phyloP scores from a whole-genome alignment of 2,113 vertebrate genomes.

The Semnornis frantzii region DNA sequence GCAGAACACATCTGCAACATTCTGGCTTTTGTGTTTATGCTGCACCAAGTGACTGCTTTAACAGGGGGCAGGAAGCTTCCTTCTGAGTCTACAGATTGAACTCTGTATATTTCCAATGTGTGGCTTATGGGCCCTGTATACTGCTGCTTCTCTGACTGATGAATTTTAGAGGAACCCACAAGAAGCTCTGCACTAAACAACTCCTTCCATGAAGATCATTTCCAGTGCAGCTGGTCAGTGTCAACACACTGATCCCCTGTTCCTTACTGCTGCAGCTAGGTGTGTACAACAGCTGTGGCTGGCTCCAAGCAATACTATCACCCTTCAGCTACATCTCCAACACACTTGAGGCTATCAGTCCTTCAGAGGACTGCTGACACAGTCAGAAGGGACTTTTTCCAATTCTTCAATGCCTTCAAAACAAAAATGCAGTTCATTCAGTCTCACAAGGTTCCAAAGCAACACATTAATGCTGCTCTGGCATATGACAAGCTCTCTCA shows the following conservation, averaged over 20 bases:
- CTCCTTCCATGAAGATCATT: not conserved
- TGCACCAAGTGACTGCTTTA: not conserved
- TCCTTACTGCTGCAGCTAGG: not conserved
- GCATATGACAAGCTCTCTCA: not conserved
- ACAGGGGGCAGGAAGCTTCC: not conserved
- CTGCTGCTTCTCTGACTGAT: not conserved
- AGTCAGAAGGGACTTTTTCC: not conserved
- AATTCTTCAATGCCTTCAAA: not conserved
- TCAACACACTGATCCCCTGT: not conserved
- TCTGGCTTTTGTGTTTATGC: not conserved
- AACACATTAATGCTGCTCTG: not conserved
- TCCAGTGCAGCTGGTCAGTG: not conserved
- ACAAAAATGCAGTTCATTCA: not conserved
- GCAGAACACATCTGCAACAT: not conserved
- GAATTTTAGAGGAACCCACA: not conserved
- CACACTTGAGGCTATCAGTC: not conserved
- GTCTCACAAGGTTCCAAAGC: not conserved
- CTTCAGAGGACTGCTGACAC: not conserved
- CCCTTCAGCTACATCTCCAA: not conserved
- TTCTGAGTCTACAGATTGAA: not conserved
- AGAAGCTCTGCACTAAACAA: not conserved
- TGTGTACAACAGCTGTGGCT: not conserved
- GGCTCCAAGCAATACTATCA: not conserved
- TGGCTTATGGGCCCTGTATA: not conserved
- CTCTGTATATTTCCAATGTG: not conserved